Conservation (phyloP, 2,888 invertebrate genomes). For the Tetheella fluctuosa region DNA sequence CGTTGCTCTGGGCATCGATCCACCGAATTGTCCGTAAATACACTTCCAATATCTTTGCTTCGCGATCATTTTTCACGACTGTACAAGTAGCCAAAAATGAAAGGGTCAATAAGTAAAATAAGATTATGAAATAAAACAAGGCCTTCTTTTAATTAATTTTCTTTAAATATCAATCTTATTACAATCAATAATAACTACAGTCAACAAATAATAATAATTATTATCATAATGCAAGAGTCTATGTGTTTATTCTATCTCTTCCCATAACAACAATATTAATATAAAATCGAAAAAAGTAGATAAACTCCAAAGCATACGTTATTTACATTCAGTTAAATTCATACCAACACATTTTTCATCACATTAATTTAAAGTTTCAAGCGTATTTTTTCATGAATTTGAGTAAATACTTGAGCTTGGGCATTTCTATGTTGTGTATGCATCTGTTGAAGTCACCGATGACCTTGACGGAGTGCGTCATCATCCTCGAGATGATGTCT, state of each 20-base stretch:
- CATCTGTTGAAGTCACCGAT: conserved; percentile 80
- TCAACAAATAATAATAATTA: conserved; percentile 11
- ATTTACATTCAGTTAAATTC: conserved; percentile 14
- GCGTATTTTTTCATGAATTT: conserved; percentile 82
- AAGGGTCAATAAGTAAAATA: neutral
- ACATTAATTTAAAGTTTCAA: conserved; percentile 28
- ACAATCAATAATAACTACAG: neutral
- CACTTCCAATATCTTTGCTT: neutral
- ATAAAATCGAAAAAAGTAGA: conserved; percentile 9
- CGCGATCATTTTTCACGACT: neutral
- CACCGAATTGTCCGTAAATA: neutral
- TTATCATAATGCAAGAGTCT: too few species aligned
- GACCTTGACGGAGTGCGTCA: conserved; percentile 80
- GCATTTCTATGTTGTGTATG: conserved; percentile 81
- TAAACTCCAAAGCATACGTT: conserved; percentile 8
- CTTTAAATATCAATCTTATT: neutral
- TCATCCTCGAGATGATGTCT: conserved; percentile 79
- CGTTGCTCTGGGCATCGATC: neutral
- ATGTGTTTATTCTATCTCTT: too few species aligned
- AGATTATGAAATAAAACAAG: neutral
- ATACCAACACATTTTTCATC: conserved; percentile 12
- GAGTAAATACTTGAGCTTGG: conserved; percentile 75
- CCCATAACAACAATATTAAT: conserved; percentile 10
- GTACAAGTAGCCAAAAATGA: too few species aligned
- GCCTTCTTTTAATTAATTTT: neutral